These are phyloP conservation scores for Labeo catla DNA, from an alignment of 2,113 vertebrate genomes.

Conservation along the genomic window DNA sequence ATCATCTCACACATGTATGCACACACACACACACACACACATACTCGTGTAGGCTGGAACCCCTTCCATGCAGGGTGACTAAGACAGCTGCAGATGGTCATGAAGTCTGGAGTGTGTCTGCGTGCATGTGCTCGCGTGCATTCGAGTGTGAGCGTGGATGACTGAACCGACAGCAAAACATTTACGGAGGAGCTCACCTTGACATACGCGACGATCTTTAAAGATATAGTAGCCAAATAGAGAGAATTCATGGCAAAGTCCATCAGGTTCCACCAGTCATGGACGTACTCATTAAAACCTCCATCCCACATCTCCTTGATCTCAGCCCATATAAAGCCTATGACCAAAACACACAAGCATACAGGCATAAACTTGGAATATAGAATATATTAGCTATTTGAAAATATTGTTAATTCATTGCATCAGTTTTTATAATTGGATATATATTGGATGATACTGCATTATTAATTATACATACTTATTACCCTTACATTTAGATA, in stretches of 20 bases:
- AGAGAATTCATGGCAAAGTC: constrained; percentile 98
- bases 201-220: constrained; percentile 95
- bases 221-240: constrained; percentile 94
- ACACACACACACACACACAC: constrained; percentile 16
- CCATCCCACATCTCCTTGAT: constrained; percentile 99
- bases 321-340: constrained; percentile 98
- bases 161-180: constrained; percentile 16
- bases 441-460: not conserved
- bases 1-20: not conserved
- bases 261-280: constrained; percentile 99
- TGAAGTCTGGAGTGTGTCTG: constrained; percentile 63
- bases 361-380: not conserved
- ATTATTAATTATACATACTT: not conserved
- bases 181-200: constrained; percentile 80
- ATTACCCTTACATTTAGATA: not conserved
- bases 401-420: not conserved
- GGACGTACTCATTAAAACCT: constrained; percentile 93
- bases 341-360: constrained; percentile 46
- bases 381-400: not conserved
- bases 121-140: constrained; percentile 40
- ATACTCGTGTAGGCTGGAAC: constrained; percentile 63
- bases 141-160: not conserved
- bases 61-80: constrained; percentile 65
- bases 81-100: constrained; percentile 71
- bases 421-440: not conserved